These are phyloP conservation scores for Erynnis tages DNA, from an alignment of 2,888 invertebrate genomes.

Conservation along the genomic window DNA sequence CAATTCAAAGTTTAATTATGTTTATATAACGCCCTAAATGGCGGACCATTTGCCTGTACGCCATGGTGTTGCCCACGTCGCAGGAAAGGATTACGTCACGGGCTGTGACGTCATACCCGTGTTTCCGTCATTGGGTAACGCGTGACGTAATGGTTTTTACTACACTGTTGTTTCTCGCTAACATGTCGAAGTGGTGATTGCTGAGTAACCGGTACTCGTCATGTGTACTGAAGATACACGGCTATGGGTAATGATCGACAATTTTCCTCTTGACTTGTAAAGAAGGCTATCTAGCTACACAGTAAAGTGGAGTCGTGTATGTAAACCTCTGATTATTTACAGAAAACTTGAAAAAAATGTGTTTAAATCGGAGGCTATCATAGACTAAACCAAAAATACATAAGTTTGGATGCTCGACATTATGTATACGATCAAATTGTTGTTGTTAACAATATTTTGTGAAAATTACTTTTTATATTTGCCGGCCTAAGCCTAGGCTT, in stretches of 20 bases:
- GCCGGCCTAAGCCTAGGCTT: too few relatives aligned
- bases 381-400: too few relatives aligned
- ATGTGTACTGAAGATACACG: conserved; percentile 1
- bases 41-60: conserved; percentile 2
- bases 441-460: too few relatives aligned
- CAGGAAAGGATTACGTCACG: conserved; percentile 15
- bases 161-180: conserved; percentile 8
- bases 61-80: conserved; percentile 4
- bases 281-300: too few relatives aligned
- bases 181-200: neutral
- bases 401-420: too few relatives aligned
- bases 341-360: too few relatives aligned
- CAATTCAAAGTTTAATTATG: conserved; percentile 9
- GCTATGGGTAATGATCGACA: neutral
- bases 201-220: neutral
- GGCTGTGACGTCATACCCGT: conserved; percentile 14
- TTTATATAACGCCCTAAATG: too few relatives aligned
- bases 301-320: too few relatives aligned
- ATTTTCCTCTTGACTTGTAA: neutral
- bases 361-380: too few relatives aligned
- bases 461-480: too few relatives aligned
- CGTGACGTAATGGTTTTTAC: conserved; percentile 27
- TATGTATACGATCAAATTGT: too few relatives aligned
- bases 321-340: too few relatives aligned
- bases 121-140: conserved; percentile 21